These are phyloP conservation scores for Tribolium freemani DNA, from an alignment of 2,888 invertebrate species.

Conservation along the genomic window DNA sequence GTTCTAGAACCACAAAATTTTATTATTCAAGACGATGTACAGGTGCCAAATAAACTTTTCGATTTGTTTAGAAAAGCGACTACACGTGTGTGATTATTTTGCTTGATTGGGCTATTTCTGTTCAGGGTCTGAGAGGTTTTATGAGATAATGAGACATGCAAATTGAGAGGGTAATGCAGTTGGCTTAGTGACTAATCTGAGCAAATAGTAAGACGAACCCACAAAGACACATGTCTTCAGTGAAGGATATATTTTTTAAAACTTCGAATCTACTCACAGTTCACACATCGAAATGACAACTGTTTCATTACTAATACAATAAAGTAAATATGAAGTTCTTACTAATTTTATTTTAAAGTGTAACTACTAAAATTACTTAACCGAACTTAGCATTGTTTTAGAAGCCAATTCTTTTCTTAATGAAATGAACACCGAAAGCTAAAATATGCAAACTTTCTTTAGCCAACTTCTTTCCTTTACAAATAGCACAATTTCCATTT, in stretches of 20 bases:
- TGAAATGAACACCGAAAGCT: not conserved
- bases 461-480: not conserved
- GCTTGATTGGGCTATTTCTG: not conserved
- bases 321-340: too few relatives aligned
- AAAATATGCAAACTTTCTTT: not conserved
- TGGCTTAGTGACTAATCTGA: not conserved
- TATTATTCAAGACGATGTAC: not conserved
- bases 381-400: too few relatives aligned
- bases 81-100: not conserved
- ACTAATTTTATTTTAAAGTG: too few relatives aligned
- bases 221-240: too few relatives aligned
- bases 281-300: too few relatives aligned
- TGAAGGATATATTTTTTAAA: too few relatives aligned
- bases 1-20: not conserved
- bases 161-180: slow-evolving; percentile 3
- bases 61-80: not conserved
- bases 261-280: too few relatives aligned
- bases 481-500: not conserved
- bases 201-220: not conserved
- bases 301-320: too few relatives aligned
- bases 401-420: too few relatives aligned
- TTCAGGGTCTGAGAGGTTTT: not conserved
- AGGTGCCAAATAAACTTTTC: not conserved
- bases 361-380: too few relatives aligned
- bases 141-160: slow-evolving; percentile 9